Percentiles rank a stretch among this genome's conserved stretches.
phyloP scores from a whole-genome alignment of 2,113 vertebrate genomes.

The Zosterops borbonicus region DNA sequence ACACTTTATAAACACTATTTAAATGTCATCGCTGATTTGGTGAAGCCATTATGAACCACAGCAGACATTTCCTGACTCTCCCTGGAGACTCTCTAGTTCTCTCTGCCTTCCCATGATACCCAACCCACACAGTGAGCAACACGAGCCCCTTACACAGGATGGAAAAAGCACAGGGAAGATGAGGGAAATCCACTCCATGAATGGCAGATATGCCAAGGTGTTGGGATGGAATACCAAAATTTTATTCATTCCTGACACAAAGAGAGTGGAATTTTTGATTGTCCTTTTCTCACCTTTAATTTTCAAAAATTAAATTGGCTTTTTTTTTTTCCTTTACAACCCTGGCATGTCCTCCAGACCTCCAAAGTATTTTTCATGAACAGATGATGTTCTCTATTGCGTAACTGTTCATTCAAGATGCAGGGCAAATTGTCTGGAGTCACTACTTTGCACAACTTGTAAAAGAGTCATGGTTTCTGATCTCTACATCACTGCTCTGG shows the following conservation, averaged over 20 bases:
- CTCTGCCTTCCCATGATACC: background rate
- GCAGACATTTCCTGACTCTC: background rate
- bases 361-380: background rate
- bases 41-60: background rate
- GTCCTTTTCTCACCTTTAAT: background rate
- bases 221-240: background rate
- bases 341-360: background rate
- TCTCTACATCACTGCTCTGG: background rate
- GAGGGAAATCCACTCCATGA: background rate
- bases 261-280: background rate
- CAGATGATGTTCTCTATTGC: accelerated
- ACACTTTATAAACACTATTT: background rate
- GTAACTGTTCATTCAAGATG: background rate
- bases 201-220: background rate
- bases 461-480: background rate
- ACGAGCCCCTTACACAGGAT: background rate
- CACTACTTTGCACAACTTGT: background rate
- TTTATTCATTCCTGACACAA: background rate
- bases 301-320: background rate
- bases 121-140: background rate
- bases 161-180: background rate
- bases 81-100: background rate
- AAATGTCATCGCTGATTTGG: background rate
- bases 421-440: accelerated
- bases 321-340: background rate